Evolutionary conservation across 2,888 invertebrate species (phyloP).

Genomic region (Drosophila longiperda): DNA sequence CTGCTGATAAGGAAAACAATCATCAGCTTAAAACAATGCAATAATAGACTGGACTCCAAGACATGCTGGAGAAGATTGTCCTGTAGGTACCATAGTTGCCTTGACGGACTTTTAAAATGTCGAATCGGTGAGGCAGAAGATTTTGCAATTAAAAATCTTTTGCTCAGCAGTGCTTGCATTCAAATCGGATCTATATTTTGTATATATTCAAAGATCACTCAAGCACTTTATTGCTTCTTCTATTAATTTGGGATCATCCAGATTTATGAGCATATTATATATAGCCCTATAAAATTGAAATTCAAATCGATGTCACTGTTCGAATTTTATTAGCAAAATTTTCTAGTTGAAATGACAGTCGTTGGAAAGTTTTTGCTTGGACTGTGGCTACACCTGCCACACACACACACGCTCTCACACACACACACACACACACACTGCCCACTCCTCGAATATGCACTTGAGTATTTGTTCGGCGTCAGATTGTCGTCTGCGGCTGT

Average conservation of each 20-base stretch:
- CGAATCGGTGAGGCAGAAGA: not conserved
- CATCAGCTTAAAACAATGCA: not conserved
- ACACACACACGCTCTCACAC: not conserved
- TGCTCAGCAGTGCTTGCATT: not conserved
- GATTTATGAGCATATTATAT: not conserved
- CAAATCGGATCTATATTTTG: not conserved
- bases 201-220: not conserved
- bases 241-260: not conserved
- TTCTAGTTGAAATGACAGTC: constrained; percentile 53
- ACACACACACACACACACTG: not conserved
- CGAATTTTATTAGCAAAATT: constrained; percentile 56
- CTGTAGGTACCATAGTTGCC: not conserved
- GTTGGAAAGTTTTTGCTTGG: constrained; percentile 31
- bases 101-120: not conserved
- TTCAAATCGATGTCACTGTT: constrained; percentile 22
- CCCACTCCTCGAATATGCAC: not conserved
- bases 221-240: not conserved
- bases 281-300: too few relatives aligned
- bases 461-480: constrained; percentile 45
- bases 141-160: not conserved
- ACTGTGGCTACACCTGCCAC: constrained; percentile 52
- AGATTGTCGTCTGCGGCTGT: constrained; percentile 74
- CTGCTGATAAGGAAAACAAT: not conserved
- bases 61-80: not conserved
- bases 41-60: not conserved